These are phyloP conservation scores for Smittia sp. DNA, from an alignment of 2,888 invertebrate genomes.

Conservation along the genomic window DNA sequence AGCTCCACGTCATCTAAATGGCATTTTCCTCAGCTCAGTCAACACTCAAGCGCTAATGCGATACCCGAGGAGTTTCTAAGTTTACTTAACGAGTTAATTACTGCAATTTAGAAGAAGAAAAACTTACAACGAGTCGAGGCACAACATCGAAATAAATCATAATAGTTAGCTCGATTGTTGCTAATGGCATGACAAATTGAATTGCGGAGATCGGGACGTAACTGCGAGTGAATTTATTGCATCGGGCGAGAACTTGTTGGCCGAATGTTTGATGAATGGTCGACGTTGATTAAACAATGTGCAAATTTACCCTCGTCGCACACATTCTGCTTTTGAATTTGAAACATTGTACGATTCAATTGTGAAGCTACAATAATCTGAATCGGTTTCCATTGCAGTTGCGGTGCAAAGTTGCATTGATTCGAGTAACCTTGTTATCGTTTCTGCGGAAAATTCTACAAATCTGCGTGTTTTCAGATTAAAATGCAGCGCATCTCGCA, in stretches of 20 bases:
- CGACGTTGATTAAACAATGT: conserved; percentile 3
- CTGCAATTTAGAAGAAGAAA: background rate
- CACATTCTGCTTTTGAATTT: background rate
- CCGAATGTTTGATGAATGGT: conserved; percentile 14
- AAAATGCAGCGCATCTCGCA: background rate
- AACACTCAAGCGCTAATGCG: background rate
- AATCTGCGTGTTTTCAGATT: background rate
- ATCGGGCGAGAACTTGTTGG: background rate
- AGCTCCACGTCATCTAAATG: background rate
- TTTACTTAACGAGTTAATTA: conserved; percentile 30
- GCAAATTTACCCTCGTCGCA: background rate
- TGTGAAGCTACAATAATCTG: background rate
- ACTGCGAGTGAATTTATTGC: background rate
- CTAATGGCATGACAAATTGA: conserved; percentile 10
- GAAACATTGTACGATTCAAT: background rate
- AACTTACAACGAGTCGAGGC: background rate
- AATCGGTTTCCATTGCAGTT: background rate
- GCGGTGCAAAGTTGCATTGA: background rate
- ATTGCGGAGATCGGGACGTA: background rate
- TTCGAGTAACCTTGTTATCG: background rate
- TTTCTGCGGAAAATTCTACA: background rate
- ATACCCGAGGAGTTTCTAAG: background rate
- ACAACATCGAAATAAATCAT: conserved; percentile 16
- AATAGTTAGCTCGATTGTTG: no score
- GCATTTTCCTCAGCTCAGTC: background rate